These are phyloP conservation scores for Tenthredo scrophulariae DNA, from an alignment of 2,888 invertebrate species.

Conservation along the genomic window DNA sequence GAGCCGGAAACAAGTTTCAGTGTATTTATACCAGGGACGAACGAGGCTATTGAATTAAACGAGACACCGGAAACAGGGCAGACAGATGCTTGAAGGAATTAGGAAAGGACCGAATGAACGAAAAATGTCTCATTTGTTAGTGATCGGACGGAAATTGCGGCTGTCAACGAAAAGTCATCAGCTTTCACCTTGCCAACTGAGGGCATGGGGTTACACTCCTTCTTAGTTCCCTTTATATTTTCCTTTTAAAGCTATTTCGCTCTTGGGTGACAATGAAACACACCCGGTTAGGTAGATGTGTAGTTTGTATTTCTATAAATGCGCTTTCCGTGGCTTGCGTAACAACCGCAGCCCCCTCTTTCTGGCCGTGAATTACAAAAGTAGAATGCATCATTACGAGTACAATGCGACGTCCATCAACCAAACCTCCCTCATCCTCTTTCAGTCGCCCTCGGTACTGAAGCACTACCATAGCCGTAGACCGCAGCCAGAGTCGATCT, in stretches of 20 bases:
- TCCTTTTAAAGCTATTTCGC: background rate
- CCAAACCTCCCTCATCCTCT: conserved; percentile 59
- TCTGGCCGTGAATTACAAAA: conserved; percentile 58
- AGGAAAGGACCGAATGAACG: conserved; percentile 21
- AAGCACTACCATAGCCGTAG: conserved; percentile 68
- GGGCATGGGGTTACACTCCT: background rate
- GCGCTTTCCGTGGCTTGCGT: conserved; percentile 58
- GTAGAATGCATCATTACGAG: conserved; percentile 72
- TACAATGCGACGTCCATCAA: conserved; percentile 73
- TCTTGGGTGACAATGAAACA: conserved; percentile 28
- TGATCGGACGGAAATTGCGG: conserved; percentile 43
- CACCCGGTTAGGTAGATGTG: conserved; percentile 28
- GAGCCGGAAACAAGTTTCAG: conserved; percentile 10
- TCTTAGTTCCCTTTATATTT: background rate
- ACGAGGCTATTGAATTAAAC: conserved; percentile 33
- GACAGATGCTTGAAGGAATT: conserved; percentile 28
- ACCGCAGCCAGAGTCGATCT: conserved; percentile 74
- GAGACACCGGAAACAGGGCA: conserved; percentile 15
- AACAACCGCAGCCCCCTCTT: conserved; percentile 59
- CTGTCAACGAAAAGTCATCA: conserved; percentile 25
- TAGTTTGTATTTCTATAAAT: conserved; percentile 60
- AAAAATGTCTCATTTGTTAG: conserved; percentile 22
- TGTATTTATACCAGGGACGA: conserved; percentile 12
- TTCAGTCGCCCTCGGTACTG: conserved; percentile 53
- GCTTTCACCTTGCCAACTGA: background rate